Conservation (phyloP, 1,140 invertebrate species). For the Brachystomella parvula region DNA sequence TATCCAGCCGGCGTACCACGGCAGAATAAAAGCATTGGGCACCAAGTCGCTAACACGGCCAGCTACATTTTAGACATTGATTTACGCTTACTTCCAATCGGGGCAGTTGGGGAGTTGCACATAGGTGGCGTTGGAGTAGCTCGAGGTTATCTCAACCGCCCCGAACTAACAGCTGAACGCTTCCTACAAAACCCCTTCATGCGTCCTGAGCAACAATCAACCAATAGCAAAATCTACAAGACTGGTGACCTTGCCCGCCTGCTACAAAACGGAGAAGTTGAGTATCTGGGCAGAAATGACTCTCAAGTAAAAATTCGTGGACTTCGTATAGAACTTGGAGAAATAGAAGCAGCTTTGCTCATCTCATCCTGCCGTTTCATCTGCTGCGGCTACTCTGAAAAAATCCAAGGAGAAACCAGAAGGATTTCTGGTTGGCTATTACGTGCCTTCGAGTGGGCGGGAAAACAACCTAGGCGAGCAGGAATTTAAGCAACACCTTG, state of each 20-base stretch:
- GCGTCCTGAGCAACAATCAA: not conserved
- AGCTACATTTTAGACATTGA: not conserved
- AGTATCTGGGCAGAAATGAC: constrained; percentile 14
- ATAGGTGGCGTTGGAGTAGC: constrained; percentile 9
- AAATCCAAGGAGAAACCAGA: not conserved
- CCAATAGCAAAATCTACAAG: constrained; percentile 7
- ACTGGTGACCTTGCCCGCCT: constrained; percentile 15
- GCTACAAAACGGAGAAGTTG: constrained; percentile 2
- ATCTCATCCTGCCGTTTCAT: not conserved
- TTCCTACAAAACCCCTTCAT: not conserved
- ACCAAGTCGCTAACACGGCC: not conserved
- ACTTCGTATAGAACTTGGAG: constrained; percentile 16
- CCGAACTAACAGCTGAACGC: not conserved
- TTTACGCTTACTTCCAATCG: not conserved
- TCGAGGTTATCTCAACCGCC: constrained; percentile 7
- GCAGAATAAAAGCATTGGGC: constrained; percentile 16
- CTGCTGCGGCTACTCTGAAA: not conserved
- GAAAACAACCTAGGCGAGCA: not conserved
- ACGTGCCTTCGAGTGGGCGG: not conserved
- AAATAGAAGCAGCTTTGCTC: constrained; percentile 13
- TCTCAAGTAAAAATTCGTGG: constrained; percentile 21
- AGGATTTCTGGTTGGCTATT: not conserved
- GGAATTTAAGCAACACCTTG: not conserved
- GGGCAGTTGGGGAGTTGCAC: constrained; percentile 12
- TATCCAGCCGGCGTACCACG: not conserved